phyloP scores from a whole-genome alignment of 2,113 vertebrate genomes.

The Podarcis muralis region DNA sequence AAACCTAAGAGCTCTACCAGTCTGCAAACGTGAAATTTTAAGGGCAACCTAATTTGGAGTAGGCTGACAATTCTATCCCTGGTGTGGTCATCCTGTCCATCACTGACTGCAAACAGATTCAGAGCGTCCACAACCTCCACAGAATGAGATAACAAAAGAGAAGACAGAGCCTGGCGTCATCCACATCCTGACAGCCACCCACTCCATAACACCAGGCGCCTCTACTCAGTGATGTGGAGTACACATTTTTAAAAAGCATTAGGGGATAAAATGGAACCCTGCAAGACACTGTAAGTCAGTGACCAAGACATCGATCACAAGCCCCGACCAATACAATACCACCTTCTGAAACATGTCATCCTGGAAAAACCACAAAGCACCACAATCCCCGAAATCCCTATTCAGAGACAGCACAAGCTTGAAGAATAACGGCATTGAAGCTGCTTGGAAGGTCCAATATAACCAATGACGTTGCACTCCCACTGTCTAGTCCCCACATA shows the following conservation, averaged over 20 bases:
- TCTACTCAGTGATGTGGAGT: neutral
- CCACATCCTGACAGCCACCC: neutral
- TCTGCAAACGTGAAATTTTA: neutral
- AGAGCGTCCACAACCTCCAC: neutral
- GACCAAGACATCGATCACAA: neutral
- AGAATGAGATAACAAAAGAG: neutral
- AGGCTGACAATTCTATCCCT: neutral
- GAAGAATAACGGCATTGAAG: too few species aligned
- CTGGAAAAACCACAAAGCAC: neutral
- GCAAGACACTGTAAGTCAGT: neutral
- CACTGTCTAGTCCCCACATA: too few species aligned
- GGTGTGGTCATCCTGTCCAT: neutral
- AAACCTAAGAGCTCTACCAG: neutral
- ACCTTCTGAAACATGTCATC: neutral
- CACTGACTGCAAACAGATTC: neutral
- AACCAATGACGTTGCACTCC: too few species aligned
- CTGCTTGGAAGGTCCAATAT: too few species aligned
- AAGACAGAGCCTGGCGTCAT: neutral
- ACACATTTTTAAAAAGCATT: too few species aligned
- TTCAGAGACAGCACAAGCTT: neutral
- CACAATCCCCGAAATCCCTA: neutral
- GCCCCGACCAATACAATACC: neutral
- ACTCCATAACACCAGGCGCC: too few species aligned
- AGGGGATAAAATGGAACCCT: neutral
- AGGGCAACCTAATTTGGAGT: neutral